phyloP scores from a whole-genome alignment of 2,797 vertebrate genomes.

The Luscinia luscinia region DNA sequence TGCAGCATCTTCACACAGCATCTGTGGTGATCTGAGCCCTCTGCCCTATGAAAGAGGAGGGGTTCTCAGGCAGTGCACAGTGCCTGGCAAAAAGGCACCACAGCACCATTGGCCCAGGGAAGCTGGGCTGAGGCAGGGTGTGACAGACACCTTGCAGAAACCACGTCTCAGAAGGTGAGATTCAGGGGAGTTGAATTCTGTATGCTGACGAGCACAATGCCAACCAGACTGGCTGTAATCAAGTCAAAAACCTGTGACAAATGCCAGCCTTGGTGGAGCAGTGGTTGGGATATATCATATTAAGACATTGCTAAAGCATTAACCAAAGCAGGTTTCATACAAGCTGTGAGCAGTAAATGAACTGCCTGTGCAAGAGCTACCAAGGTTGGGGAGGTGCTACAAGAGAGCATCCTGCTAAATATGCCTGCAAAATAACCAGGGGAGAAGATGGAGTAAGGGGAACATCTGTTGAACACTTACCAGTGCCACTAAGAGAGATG shows the following conservation, averaged over 20 bases:
- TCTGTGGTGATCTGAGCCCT: not conserved
- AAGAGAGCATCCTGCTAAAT: not conserved
- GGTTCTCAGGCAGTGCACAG: not conserved
- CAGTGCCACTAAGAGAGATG: not conserved
- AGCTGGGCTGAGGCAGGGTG: fast-evolving
- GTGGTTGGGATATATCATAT: not conserved
- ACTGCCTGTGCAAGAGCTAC: not conserved
- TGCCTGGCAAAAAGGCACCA: not conserved
- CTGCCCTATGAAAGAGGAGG: not conserved
- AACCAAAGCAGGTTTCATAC: not conserved
- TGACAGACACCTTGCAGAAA: not conserved
- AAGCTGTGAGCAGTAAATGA: not conserved
- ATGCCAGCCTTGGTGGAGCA: not conserved
- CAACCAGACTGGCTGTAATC: not conserved
- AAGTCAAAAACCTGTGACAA: not conserved
- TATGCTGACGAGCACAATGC: not conserved
- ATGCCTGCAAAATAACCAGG: not conserved
- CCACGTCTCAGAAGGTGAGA: not conserved
- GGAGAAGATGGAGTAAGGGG: not conserved
- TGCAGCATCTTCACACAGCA: not conserved
- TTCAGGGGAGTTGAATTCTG: not conserved
- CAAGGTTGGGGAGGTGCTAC: not conserved
- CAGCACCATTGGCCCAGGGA: not conserved
- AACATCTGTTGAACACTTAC: not conserved
- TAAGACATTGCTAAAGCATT: fast-evolving